Evolutionary conservation across 2,888 invertebrate genomes (phyloP).

Genomic region (Ormyrus rosae): DNA sequence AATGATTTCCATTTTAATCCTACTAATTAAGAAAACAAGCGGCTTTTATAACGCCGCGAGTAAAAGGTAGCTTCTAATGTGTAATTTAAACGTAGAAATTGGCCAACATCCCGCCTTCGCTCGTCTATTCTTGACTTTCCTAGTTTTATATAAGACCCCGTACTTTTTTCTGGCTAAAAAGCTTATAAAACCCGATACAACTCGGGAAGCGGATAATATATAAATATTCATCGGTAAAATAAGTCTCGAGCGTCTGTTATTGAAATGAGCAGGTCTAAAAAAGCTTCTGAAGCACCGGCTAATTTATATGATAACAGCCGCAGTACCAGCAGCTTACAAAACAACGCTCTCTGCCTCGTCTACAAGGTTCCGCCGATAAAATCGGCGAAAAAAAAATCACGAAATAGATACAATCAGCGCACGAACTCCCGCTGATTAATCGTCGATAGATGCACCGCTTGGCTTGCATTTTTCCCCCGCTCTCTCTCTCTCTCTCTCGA

Average conservation of each 20-base stretch:
- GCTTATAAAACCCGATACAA: too few species aligned
- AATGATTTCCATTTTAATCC: conserved; percentile 21
- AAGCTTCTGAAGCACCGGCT: not conserved
- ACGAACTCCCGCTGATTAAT: conserved; percentile 46
- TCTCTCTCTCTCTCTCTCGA: conserved; percentile 1
- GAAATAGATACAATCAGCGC: conserved; percentile 30
- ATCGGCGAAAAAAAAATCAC: conserved; percentile 48
- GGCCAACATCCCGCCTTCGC: not conserved
- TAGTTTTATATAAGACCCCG: too few species aligned
- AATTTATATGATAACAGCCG: conserved; percentile 25
- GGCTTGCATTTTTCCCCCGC: not conserved
- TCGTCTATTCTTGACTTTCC: not conserved
- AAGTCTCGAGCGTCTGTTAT: not conserved
- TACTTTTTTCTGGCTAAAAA: too few species aligned
- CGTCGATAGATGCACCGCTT: conserved; percentile 21
- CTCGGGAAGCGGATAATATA: too few species aligned
- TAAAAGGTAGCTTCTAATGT: not conserved
- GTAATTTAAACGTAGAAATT: not conserved
- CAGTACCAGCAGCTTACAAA: not conserved
- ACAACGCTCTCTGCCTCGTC: not conserved
- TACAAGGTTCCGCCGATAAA: conserved; percentile 11
- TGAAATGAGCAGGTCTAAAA: conserved; percentile 8
- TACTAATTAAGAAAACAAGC: conserved; percentile 21
- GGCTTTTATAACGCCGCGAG: not conserved
- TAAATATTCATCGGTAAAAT: too few species aligned